A percentile compares a stretch with the other conserved stretches of the same genome.
Evolutionary conservation across 1,140 invertebrate genomes (phyloP).

Genomic region (Gryllus bimaculatus): DNA sequence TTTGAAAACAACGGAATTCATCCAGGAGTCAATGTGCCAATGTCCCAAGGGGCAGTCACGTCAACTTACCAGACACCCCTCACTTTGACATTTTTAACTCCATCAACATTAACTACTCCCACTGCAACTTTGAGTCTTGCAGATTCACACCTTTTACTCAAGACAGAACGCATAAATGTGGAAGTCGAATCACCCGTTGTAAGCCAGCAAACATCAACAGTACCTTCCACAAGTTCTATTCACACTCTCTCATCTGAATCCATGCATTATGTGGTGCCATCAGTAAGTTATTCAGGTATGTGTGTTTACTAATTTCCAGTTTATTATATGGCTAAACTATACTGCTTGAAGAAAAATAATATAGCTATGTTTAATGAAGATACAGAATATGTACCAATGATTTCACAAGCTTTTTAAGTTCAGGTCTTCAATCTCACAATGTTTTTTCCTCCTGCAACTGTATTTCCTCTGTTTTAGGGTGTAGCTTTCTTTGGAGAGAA

Average conservation of each 20-base stretch:
- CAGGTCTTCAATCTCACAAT: too few species aligned
- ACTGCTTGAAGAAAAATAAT: too few species aligned
- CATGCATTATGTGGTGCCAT: slow-evolving; percentile 26
- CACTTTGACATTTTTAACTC: slow-evolving; percentile 24
- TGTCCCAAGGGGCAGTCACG: not conserved
- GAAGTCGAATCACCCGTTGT: slow-evolving; percentile 29
- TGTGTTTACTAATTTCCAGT: not conserved
- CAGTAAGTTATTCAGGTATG: not conserved
- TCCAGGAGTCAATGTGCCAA: not conserved
- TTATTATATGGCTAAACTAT: not conserved
- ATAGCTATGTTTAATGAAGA: too few species aligned
- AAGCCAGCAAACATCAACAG: not conserved
- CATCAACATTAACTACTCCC: slow-evolving; percentile 15
- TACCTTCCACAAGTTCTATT: slow-evolving; percentile 11
- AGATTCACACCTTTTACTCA: slow-evolving; percentile 18
- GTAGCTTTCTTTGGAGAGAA: too few species aligned
- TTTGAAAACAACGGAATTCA: not conserved
- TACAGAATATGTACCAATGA: too few species aligned
- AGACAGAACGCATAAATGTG: slow-evolving; percentile 28
- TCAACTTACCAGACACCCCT: slow-evolving; percentile 19
- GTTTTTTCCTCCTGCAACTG: too few species aligned
- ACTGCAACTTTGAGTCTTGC: slow-evolving; percentile 13
- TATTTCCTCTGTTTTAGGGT: too few species aligned
- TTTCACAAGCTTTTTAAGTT: too few species aligned
- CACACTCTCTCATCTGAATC: slow-evolving; percentile 25